phyloP scores from a whole-genome alignment of 2,113 vertebrate genomes.

The Rhinopomastus cyanomelas region DNA sequence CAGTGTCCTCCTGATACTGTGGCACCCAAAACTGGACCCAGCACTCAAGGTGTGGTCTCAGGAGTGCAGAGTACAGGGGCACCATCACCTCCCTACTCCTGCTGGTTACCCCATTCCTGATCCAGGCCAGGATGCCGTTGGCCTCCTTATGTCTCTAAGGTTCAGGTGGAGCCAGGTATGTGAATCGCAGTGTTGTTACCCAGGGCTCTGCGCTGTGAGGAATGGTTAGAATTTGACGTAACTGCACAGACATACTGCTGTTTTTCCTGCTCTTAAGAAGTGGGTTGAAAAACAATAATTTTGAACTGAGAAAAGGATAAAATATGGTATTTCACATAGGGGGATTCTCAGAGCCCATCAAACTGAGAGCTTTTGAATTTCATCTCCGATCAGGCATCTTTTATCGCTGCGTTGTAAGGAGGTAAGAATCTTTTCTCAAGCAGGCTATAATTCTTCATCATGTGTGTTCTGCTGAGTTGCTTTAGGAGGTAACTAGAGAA shows the following conservation, averaged over 20 bases:
- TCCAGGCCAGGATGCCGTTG: too few species aligned
- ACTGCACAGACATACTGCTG: background rate
- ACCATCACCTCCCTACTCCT: too few species aligned
- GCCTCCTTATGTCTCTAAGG: background rate
- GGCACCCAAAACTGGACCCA: too few species aligned
- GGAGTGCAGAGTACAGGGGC: too few species aligned
- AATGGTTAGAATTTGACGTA: background rate
- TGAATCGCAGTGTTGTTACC: background rate
- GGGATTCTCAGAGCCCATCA: constrained; percentile 26
- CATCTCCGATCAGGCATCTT: constrained; percentile 9
- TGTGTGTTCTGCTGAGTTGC: constrained; percentile 10
- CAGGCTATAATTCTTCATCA: constrained; percentile 47
- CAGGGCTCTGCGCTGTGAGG: background rate
- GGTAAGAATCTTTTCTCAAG: constrained; percentile 43
- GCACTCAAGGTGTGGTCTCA: too few species aligned
- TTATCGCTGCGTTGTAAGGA: constrained; percentile 49
- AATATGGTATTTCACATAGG: background rate
- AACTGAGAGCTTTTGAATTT: constrained; percentile 35
- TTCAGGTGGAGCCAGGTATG: background rate
- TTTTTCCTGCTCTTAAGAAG: background rate
- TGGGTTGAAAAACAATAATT: background rate
- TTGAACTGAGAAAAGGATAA: background rate
- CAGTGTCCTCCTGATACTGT: too few species aligned
- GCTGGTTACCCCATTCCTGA: too few species aligned
- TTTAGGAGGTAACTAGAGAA: constrained; percentile 45